Conservation (phyloP, 2,113 vertebrate species). For the Donacobius atricapilla region DNA sequence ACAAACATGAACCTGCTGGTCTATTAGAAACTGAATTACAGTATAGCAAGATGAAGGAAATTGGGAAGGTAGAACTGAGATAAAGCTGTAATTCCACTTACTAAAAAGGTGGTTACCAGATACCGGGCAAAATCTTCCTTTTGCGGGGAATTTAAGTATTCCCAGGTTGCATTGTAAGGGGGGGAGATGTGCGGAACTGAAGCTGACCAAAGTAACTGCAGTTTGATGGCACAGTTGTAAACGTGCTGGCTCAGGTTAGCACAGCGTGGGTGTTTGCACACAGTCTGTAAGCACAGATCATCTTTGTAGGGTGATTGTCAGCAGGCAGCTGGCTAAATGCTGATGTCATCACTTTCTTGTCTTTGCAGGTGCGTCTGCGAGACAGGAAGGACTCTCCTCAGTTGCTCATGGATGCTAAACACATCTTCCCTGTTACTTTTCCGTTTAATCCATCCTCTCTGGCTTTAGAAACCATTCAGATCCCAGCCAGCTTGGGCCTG, state of each 20-base stretch:
- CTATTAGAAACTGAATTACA: not conserved
- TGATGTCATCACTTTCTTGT: slow-evolving; percentile 16
- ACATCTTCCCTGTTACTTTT: slow-evolving; percentile 97
- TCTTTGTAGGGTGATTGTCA: not conserved
- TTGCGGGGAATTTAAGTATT: not conserved
- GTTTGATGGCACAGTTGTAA: not conserved
- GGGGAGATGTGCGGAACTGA: not conserved
- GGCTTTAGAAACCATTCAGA: slow-evolving; percentile 96
- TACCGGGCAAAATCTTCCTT: not conserved
- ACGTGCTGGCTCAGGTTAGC: not conserved
- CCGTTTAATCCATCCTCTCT: slow-evolving; percentile 94
- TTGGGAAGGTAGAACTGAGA: not conserved
- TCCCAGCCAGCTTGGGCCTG: slow-evolving; percentile 91
- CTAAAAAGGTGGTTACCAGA: not conserved
- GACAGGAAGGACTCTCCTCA: slow-evolving; percentile 94
- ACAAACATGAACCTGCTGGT: not conserved
- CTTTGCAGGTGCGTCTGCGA: slow-evolving; percentile 86
- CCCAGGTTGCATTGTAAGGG: not conserved
- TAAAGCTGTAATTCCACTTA: not conserved
- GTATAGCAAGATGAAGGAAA: not conserved
- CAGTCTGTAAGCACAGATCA: not conserved
- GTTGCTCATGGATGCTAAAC: slow-evolving; percentile 97
- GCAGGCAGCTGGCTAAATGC: not conserved
- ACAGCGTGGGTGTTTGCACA: not conserved
- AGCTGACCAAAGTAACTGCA: not conserved